Evolutionary conservation across 2,113 vertebrate genomes (phyloP), one percentile per base, ranked within the genome.

Genomic region (Progne subis): DNA sequence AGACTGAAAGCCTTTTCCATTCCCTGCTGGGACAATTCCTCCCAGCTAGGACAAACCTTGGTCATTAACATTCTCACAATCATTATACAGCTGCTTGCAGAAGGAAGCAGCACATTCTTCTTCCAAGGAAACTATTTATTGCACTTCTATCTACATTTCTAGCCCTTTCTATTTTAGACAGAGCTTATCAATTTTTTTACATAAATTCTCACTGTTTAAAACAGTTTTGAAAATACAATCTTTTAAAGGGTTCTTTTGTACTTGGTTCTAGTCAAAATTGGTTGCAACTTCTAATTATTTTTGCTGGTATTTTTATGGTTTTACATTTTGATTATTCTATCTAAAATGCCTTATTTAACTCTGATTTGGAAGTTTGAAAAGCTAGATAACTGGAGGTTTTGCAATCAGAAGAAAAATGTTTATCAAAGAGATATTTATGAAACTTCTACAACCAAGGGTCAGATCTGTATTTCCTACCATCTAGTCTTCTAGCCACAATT

Each of bases 391-490:
- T 28, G 7, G 14, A 18, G 0, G 0, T 2, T 75, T n/a, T 76
- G 7, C 52, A 13, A 46, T 21, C 14, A 69, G 32, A 83, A 60
- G 6, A 44, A 26, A 25, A 90, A 34, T 34, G 0, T 72, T 80
- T 20, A 31, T 41, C 20, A 65, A 90, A 32, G 2, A 26, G 1
- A 0, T 52, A 43, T 71, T 63, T 64, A 68, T 0, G 6, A 68
- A 94, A 77, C 29, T 94, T 92, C 31, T 43, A 88, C 50, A 57
- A 39, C 59, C 4, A 81, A 70, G 55, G 34, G 50, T 97, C 50
- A 57, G 71, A 50, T 86, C 65, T 93, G 63, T 96, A 69, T 81
- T 96, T 84, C 43, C 49, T 69, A 94, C 96, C 74, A 59, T 64
- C 55, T 52, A 94, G 72, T 96, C 83, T 96, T 47, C 49, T 17